Conservation (phyloP, 1,140 invertebrate species). For the silkworm (Bombyx mori) region DNA sequence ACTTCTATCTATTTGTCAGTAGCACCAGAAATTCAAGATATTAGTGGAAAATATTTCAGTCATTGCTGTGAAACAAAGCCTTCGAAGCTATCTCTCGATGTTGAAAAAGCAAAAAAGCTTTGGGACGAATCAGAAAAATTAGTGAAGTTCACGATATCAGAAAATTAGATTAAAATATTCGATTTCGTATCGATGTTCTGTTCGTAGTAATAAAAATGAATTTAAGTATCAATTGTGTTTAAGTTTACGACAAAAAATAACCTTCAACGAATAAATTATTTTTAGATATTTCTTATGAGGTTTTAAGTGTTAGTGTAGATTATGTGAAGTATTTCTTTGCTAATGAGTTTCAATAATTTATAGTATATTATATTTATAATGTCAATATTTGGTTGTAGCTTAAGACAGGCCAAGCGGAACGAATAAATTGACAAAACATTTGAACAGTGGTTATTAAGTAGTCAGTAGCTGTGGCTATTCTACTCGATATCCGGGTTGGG, state of each 20-base stretch:
- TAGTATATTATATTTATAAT: no score
- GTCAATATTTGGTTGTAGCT: no score
- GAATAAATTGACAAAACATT: no score
- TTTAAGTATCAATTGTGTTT: not conserved
- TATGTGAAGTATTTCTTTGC: no score
- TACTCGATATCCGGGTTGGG: no score
- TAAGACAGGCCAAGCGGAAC: no score
- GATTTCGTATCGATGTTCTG: no score
- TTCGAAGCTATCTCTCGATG: conserved; percentile 51
- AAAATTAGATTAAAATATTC: not conserved
- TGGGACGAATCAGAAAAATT: conserved; percentile 63
- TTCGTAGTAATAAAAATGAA: not conserved
- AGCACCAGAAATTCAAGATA: conserved; percentile 65
- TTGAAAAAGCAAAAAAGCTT: conserved; percentile 51
- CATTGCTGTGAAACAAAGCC: conserved; percentile 67
- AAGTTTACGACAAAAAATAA: not conserved
- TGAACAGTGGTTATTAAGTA: no score
- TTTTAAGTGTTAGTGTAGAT: no score
- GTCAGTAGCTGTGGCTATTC: no score
- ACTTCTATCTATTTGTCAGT: conserved; percentile 73
- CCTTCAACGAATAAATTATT: not conserved
- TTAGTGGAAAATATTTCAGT: conserved; percentile 74
- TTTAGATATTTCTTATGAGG: no score
- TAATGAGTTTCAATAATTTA: no score
- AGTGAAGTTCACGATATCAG: conserved; percentile 41